Conservation (phyloP, 2,888 invertebrate genomes). For the Heliconius ethilla region DNA sequence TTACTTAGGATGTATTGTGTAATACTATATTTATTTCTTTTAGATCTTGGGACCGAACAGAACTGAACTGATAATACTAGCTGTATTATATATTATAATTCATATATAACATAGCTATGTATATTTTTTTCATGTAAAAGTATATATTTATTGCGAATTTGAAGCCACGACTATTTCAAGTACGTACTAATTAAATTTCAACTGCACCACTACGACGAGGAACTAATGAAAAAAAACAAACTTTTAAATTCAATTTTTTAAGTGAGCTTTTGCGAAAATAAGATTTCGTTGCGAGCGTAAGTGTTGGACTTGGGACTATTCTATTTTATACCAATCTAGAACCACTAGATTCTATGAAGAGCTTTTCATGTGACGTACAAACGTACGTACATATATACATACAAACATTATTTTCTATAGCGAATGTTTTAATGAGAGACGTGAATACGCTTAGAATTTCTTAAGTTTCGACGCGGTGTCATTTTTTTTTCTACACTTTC, state of each 20-base stretch:
- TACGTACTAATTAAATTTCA: background rate
- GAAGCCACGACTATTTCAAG: background rate
- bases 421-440: conserved; percentile 40
- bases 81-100: no score
- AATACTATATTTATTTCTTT: no score
- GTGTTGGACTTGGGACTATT: conserved; percentile 20
- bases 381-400: background rate
- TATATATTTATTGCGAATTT: background rate
- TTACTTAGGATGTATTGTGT: no score
- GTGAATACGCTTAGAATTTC: conserved; percentile 39
- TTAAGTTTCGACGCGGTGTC: conserved; percentile 30
- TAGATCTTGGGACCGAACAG: no score
- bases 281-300: conserved; percentile 7
- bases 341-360: conserved; percentile 24
- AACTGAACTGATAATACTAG: no score
- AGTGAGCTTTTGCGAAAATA: conserved; percentile 14
- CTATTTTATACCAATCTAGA: conserved; percentile 19
- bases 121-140: no score
- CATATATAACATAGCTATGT: no score
- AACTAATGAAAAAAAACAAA: background rate
- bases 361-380: conserved; percentile 16
- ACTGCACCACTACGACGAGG: no score
- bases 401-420: conserved; percentile 28
- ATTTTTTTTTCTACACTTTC: conserved; percentile 26
- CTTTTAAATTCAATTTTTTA: conserved; percentile 6